Evolutionary conservation across 2,797 vertebrate genomes (phyloP).

Genomic region (Chiropotes sagulatus): DNA sequence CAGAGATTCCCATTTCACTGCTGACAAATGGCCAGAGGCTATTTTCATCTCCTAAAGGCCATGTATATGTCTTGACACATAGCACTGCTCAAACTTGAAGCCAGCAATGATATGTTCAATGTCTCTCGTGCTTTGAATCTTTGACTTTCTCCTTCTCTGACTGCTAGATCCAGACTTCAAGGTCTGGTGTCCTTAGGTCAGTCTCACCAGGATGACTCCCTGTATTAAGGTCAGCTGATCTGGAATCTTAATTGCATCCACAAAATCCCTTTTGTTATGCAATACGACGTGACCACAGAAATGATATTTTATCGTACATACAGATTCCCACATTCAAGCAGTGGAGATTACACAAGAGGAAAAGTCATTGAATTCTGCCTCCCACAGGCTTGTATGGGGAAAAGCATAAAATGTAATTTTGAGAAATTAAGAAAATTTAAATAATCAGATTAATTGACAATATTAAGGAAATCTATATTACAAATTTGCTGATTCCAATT

Average conservation of each 20-base stretch:
- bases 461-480: not conserved
- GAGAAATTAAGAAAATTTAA: not conserved
- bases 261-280: not conserved
- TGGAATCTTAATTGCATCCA: not conserved
- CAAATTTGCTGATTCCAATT: not conserved
- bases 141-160: not conserved
- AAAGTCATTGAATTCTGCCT: not conserved
- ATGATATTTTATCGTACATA: not conserved
- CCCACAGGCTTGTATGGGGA: not conserved
- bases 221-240: not conserved
- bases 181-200: not conserved
- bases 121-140: not conserved
- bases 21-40: not conserved
- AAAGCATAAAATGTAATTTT: not conserved
- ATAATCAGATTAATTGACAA: not conserved
- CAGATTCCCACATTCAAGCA: not conserved
- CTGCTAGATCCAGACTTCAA: not conserved
- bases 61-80: fast-evolving
- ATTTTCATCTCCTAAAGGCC: not conserved
- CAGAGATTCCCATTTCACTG: not conserved
- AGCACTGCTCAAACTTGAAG: not conserved
- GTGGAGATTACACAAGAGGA: not conserved
- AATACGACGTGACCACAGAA: not conserved
- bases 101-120: not conserved
- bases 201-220: not conserved